Conservation (phyloP, 2,797 vertebrate species). For the Cephalopachus bancanus region DNA sequence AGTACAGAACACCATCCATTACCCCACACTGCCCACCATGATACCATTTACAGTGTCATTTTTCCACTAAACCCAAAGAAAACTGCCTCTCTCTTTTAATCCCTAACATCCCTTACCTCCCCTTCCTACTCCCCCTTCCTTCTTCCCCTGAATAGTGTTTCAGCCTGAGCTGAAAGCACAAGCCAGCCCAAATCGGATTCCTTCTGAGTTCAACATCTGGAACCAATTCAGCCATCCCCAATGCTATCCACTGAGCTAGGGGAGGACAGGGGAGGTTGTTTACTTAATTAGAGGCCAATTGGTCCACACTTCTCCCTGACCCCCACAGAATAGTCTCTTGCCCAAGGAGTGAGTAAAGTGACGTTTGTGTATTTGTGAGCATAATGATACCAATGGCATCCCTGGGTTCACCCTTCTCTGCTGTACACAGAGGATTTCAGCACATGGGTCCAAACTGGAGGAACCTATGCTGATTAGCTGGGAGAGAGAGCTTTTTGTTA, state of each 20-base stretch:
- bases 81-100: neutral
- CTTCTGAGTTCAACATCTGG: conserved; percentile 84
- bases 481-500: conserved; percentile 15
- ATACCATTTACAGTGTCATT: neutral
- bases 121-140: neutral
- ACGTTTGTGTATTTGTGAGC: neutral
- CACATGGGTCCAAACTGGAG: neutral
- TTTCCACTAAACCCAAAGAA: neutral
- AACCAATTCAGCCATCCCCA: conserved; percentile 84
- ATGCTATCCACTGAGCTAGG: conserved; percentile 82
- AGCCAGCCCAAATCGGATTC: conserved; percentile 64
- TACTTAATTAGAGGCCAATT: conserved; percentile 76
- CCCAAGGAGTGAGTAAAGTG: neutral
- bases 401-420: conserved; percentile 13
- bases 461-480: neutral
- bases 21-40: neutral
- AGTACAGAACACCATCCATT: neutral
- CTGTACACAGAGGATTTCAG: neutral
- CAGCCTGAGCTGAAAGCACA: conserved; percentile 68
- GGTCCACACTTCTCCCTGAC: conserved; percentile 28
- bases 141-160: conserved; percentile 38
- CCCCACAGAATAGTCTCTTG: conserved; percentile 54
- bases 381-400: conserved; percentile 58
- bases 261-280: conserved; percentile 75
- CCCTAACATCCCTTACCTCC: neutral